Evolutionary conservation across 1,140 invertebrate genomes (phyloP).

Genomic region (Drosophila ironensis): DNA sequence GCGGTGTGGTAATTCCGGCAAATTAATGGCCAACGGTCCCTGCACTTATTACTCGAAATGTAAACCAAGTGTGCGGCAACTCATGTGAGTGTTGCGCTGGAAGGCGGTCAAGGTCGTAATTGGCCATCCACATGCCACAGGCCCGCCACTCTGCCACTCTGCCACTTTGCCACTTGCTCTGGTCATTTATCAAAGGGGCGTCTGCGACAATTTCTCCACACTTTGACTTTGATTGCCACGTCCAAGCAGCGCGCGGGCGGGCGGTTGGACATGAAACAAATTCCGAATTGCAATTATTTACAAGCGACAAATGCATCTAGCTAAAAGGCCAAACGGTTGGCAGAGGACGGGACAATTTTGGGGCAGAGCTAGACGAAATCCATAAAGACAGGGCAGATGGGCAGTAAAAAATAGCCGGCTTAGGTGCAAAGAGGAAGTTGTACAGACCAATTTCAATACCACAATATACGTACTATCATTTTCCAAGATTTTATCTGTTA

Average conservation of each 20-base stretch:
- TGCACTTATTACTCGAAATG: conserved; percentile 57
- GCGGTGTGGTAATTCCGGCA: conserved; percentile 25
- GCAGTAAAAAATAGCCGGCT: conserved; percentile 39
- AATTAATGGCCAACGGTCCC: conserved; percentile 52
- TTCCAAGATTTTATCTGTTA: neutral
- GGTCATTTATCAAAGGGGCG: conserved; percentile 60
- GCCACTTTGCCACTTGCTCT: conserved; percentile 38
- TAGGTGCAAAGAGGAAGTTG: neutral
- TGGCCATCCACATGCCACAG: neutral
- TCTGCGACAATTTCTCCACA: conserved; percentile 50
- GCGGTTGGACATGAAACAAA: conserved; percentile 68
- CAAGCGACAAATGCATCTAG: conserved; percentile 62
- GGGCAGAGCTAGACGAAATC: conserved; percentile 47
- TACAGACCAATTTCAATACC: neutral
- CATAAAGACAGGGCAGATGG: conserved; percentile 72
- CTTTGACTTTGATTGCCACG: conserved; percentile 60
- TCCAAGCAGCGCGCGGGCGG: conserved; percentile 14
- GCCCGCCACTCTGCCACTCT: neutral
- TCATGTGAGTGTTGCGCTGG: neutral
- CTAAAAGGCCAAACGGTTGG: conserved; percentile 58
- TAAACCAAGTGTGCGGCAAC: conserved; percentile 31
- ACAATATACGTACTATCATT: no score
- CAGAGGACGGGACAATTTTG: neutral
- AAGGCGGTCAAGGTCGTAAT: conserved; percentile 63
- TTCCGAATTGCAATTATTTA: conserved; percentile 58